Evolutionary conservation across 2,113 vertebrate species (phyloP), one percentile per base, ranked within the genome.

Genomic region (Triplophysa rosa): DNA sequence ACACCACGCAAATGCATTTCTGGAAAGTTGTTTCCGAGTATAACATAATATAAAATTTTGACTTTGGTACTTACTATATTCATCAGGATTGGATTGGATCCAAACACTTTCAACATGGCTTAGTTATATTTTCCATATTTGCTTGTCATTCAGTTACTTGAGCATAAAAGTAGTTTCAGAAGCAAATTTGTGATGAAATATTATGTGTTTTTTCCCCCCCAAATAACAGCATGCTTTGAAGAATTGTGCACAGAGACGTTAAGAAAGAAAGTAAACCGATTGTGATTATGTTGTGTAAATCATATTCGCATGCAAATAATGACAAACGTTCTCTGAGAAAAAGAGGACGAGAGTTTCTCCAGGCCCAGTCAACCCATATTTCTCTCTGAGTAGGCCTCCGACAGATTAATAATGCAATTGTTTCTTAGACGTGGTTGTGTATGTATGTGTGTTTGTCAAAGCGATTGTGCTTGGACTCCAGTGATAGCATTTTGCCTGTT

Each of bases 401-500:
- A 74, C 58, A 45, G 58, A 74, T 62, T 45, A 74, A 74, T 74
- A 62, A 61, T 74, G 56, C 23, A 80, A 24, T 19, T 70, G 42
- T 63, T 71, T 65, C 10, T 65, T 52, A 24, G 45, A 37, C 21
- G 21, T 47, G 16, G 59, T 37, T 37, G 21, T 21, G 17, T 61
- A 19, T 29, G 42, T 62, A 45, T 65, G 63, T 33, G 26, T 63
- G 26, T 63, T 40, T 42, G 23, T 59, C 9, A 72, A 54, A 77
- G 67, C 40, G 17, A 29, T 63, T 23, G 5, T 47, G 58, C 58
- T 74, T 63, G 40, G 56, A 58, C 40, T 63, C 5, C 70, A 61
- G 54, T 59, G 54, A 59, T 59, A 40, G 54, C 74, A 79, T 87
- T 86, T 87, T 74, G 78, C 70, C 59, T 72, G 79, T 86, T 74